Evolutionary conservation across 2,113 vertebrate species (phyloP).

Genomic region (Marmota monax): DNA sequence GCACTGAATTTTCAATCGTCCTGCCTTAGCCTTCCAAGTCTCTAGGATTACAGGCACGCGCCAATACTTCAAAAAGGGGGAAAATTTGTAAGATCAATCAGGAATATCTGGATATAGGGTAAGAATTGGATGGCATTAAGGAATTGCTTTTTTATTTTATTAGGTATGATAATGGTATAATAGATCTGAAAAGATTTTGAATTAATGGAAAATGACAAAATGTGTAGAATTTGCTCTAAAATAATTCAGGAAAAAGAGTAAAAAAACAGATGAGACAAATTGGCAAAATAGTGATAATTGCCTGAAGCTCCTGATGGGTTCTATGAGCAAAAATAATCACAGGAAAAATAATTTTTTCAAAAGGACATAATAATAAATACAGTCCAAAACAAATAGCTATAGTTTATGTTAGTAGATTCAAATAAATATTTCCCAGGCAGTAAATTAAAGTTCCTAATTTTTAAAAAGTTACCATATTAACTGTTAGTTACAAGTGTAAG

Average conservation of each 20-base stretch:
- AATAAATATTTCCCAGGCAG: conserved; percentile 54
- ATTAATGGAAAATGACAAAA: background rate
- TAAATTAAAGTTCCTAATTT: conserved; percentile 48
- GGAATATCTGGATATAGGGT: background rate
- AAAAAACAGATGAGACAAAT: conserved; percentile 21
- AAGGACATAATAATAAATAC: background rate
- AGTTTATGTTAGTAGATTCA: conserved; percentile 26
- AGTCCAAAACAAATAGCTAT: conserved; percentile 26
- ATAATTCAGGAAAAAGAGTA: background rate
- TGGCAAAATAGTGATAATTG: background rate
- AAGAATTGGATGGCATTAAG: background rate
- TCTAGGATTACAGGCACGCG: too few relatives aligned
- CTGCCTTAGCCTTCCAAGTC: too few relatives aligned
- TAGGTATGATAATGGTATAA: background rate
- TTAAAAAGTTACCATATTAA: background rate
- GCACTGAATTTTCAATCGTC: too few relatives aligned
- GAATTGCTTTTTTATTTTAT: conserved; percentile 25
- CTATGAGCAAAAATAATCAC: background rate
- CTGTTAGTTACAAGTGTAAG: conserved; percentile 40
- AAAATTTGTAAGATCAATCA: background rate
- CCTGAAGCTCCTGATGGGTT: background rate
- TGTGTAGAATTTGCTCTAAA: conserved; percentile 7
- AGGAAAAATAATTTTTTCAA: background rate
- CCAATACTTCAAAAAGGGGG: too few relatives aligned
- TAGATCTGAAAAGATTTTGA: background rate